Base-by-base conservation (phyloP, 2,888 invertebrate species). In the Callosobruchus maculatus region DNA sequence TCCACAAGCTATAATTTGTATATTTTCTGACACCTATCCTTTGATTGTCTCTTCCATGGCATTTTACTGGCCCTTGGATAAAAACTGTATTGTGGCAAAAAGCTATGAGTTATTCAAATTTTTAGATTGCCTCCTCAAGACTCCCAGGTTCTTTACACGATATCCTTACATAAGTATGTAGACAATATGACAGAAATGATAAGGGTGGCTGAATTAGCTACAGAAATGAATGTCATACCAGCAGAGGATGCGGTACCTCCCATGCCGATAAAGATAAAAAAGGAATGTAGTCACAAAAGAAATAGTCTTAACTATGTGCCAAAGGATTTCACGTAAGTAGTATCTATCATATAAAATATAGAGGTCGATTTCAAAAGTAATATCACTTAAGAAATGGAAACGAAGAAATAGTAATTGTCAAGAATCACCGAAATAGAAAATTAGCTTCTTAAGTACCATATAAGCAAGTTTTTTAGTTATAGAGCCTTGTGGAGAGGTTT, bases 141-240 rank as follows among this genome's bases (percentile, higher is more conserved):
- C 78, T 85, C 86, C 0, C 73, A 85, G 21, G 81, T 86, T 74
- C 73, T 84, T 21, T 82, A 86, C 77, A 82, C 85, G 0, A 86
- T 87, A 69, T 78, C 84, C 13, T 76, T 86, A 26, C 87, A 87
- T 74, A 86, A 86, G 78, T 83, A 86, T 77, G 78, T 81, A 30
- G 84, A 82, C 74, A 81, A 85, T 74, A 83, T 86, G 79, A 82
- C 77, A 9, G 85, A 86, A 75, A 82, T 83, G 78, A 85, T 85
- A 49, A 77, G 83, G 74, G 80, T 83, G n/a, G 83, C 84, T 18
- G 84, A 85, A 78, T 72, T 84, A 66, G 84, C 84, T 0, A 80
- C 81, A n/a, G 84, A 86, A 77, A 83, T 78, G 30, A 82, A 84
- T 78, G 74, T 85, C 68, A 83, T 85, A 67, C 84, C 84, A 21